phyloP scores from a whole-genome alignment of 2,113 vertebrate genomes.

The Trachemys scripta region DNA sequence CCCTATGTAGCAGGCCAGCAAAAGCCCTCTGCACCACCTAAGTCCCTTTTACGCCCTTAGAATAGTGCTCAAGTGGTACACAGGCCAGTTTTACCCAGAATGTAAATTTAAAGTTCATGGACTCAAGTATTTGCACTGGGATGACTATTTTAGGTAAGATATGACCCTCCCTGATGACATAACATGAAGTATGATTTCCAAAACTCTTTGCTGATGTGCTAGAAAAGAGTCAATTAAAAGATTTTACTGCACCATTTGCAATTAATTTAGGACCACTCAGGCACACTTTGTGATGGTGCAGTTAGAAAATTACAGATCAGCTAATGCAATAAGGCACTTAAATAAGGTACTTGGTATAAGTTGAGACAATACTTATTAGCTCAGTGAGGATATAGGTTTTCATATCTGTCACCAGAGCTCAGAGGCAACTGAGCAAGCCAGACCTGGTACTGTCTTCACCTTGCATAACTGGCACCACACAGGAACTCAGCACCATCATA shows the following conservation, averaged over 20 bases:
- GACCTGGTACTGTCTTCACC: neutral
- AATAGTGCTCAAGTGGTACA: neutral
- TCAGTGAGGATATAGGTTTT: neutral
- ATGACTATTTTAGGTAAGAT: neutral
- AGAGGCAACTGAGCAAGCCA: neutral
- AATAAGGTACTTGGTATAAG: neutral
- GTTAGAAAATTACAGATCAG: neutral
- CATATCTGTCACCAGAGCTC: neutral
- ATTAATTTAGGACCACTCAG: neutral
- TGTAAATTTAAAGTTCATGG: neutral
- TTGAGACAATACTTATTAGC: neutral
- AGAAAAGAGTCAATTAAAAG: neutral
- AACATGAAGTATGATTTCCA: neutral
- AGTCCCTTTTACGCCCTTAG: neutral
- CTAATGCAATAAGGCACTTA: neutral
- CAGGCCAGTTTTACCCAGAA: neutral
- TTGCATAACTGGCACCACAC: accelerated
- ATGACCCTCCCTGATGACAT: neutral
- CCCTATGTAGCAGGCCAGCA: neutral
- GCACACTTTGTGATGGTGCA: neutral
- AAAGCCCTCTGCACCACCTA: neutral
- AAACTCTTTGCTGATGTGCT: neutral
- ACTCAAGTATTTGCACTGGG: neutral
- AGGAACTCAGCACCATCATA: neutral
- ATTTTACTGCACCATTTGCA: neutral